Conservation (phyloP, 92 coral and sea anemone genomes). For the Epizoanthus scotinus region DNA sequence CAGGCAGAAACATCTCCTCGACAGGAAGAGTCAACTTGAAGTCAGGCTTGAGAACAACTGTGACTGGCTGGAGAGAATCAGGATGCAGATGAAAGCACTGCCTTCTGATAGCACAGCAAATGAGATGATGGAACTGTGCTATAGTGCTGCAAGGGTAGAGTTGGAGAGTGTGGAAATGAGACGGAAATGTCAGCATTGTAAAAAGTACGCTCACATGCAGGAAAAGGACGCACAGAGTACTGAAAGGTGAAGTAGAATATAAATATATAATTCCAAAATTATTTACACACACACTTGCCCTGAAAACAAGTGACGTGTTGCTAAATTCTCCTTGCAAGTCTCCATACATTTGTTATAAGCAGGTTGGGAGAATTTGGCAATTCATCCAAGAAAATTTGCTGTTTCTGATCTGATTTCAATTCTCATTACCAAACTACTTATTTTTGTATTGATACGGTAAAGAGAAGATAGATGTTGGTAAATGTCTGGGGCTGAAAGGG, state of each 20-base stretch:
- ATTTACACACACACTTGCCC: too few species aligned
- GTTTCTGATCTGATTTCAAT: too few species aligned
- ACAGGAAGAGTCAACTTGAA: conserved; percentile 62
- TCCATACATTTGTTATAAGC: too few species aligned
- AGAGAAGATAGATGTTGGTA: too few species aligned
- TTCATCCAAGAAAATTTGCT: too few species aligned
- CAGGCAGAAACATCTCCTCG: conserved; percentile 70
- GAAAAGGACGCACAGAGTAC: conserved; percentile 77
- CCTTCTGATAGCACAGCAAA: conserved; percentile 46
- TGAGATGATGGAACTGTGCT: conserved; percentile 49
- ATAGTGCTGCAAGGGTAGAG: conserved; percentile 51
- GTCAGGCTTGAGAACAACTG: conserved; percentile 66
- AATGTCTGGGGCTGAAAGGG: too few species aligned
- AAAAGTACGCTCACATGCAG: conserved; percentile 66
- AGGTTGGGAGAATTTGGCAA: too few species aligned
- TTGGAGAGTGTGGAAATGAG: conserved; percentile 68
- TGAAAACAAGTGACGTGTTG: too few species aligned
- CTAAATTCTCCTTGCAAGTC: too few species aligned
- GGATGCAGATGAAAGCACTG: conserved; percentile 58
- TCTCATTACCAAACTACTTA: too few species aligned
- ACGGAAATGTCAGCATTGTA: conserved; percentile 85
- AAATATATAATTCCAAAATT: background rate
- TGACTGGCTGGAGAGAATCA: conserved; percentile 70
- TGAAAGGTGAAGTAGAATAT: conserved; percentile 60
- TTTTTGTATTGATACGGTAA: too few species aligned